These are phyloP conservation scores for Bedellia somnulentella DNA, from an alignment of 2,888 invertebrate species.

Conservation along the genomic window DNA sequence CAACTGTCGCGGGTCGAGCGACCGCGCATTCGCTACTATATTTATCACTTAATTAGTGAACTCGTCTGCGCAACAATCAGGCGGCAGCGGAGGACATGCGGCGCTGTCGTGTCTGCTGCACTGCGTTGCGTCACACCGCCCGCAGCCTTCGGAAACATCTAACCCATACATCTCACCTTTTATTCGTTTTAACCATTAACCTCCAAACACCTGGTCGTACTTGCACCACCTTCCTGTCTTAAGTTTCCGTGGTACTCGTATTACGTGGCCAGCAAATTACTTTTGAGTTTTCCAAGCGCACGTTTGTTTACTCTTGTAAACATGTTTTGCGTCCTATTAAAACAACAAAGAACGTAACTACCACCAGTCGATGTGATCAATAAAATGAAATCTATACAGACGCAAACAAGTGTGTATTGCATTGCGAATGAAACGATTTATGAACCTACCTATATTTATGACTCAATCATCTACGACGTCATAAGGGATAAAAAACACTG, in stretches of 20 bases:
- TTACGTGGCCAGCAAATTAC: no score
- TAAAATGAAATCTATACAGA: no score
- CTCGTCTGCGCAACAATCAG: slow-evolving; percentile 55
- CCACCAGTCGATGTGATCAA: no score
- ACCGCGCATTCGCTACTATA: slow-evolving; percentile 35
- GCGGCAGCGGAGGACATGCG: slow-evolving; percentile 26
- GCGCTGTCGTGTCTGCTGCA: slow-evolving; percentile 49
- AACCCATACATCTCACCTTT: no score
- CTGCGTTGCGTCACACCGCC: slow-evolving; percentile 9
- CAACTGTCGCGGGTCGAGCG: slow-evolving; percentile 53
- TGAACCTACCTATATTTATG: no score
- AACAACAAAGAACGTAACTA: no score
- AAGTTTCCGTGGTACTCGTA: slow-evolving; percentile 36
- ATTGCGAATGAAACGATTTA: no score
- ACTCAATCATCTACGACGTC: no score
- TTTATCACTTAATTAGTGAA: slow-evolving; percentile 60
- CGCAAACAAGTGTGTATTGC: no score
- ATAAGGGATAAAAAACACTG: no score
- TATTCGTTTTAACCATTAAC: slow-evolving; percentile 39
- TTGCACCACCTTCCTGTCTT: no score
- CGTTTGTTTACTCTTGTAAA: background rate
- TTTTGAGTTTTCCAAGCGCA: slow-evolving; percentile 1
- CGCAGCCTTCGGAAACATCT: slow-evolving; percentile 22
- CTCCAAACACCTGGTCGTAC: slow-evolving; percentile 39
- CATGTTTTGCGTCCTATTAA: background rate